Evolutionary conservation across 2,888 invertebrate genomes (phyloP).

Genomic region (Petrolisthes cinctipes): DNA sequence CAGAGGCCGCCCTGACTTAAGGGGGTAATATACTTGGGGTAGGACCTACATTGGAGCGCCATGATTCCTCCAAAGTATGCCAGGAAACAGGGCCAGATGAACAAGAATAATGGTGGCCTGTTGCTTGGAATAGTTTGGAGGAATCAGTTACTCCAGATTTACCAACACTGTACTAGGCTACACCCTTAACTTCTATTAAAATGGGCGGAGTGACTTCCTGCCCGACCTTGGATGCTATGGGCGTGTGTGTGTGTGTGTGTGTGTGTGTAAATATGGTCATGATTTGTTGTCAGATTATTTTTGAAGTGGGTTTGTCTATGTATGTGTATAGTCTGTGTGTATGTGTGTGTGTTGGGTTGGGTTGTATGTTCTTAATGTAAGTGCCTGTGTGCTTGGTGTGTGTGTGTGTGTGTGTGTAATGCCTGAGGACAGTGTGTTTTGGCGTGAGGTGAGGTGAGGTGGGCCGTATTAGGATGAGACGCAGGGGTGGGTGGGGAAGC

Average conservation of each 20-base stretch:
- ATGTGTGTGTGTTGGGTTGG: not conserved
- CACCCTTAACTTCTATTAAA: not conserved
- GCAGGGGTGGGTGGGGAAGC: too few species aligned
- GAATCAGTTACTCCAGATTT: not conserved
- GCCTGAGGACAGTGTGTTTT: not conserved
- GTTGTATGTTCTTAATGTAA: not conserved
- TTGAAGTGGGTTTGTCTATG: not conserved
- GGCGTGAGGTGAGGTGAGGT: too few species aligned
- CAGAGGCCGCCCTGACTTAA: too few species aligned
- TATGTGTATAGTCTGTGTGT: not conserved
- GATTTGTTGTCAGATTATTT: not conserved
- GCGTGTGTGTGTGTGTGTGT: not conserved
- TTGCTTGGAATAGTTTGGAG: too few species aligned
- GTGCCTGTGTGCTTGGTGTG: not conserved
- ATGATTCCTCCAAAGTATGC: too few species aligned
- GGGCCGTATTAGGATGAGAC: too few species aligned
- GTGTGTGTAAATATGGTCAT: not conserved
- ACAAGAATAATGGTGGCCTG: too few species aligned
- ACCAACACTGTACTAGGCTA: not conserved
- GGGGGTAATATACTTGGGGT: too few species aligned
- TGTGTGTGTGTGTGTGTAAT: not conserved
- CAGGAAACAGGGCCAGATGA: too few species aligned
- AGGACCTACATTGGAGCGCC: too few species aligned
- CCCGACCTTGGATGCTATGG: not conserved
- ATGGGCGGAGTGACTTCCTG: not conserved